phyloP scores from a whole-genome alignment of 2,797 vertebrate genomes.

The Sebastolobus altivelis region DNA sequence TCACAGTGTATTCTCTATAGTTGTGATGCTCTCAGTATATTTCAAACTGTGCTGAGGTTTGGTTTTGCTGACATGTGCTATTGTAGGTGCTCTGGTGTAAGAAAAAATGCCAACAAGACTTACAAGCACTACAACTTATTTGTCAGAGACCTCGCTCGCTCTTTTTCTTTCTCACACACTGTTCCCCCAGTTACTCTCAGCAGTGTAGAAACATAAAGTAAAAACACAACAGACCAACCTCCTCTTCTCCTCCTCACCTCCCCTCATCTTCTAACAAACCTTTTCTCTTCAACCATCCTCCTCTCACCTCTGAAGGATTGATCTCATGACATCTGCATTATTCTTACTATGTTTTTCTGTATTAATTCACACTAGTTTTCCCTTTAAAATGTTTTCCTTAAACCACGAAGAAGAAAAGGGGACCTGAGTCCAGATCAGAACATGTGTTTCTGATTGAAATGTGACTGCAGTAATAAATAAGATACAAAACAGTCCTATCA shows the following conservation, averaged over 20 bases:
- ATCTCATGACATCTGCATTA: not conserved
- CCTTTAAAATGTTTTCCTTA: not conserved
- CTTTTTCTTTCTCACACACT: too few relatives aligned
- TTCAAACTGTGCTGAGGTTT: not conserved
- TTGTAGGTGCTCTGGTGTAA: not conserved
- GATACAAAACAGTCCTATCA: not conserved
- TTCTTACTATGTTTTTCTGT: constrained; percentile 3
- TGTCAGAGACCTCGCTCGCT: not conserved
- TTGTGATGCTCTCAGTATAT: not conserved
- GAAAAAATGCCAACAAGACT: not conserved
- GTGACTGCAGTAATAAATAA: not conserved
- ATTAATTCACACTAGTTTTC: not conserved
- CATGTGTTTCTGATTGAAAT: constrained; percentile 30
- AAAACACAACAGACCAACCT: not conserved
- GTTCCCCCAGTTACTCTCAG: not conserved
- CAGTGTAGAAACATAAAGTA: constrained; percentile 1
- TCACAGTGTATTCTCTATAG: not conserved
- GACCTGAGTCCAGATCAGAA: constrained; percentile 2
- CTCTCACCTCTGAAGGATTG: not conserved
- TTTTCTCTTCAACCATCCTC: not conserved
- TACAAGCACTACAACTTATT: not conserved
- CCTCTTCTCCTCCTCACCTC: not conserved
- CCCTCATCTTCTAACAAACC: not conserved
- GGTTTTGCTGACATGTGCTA: not conserved
- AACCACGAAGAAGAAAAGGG: not conserved